phyloP scores from a whole-genome alignment of 2,113 vertebrate species.

The Mus spicilegus region DNA sequence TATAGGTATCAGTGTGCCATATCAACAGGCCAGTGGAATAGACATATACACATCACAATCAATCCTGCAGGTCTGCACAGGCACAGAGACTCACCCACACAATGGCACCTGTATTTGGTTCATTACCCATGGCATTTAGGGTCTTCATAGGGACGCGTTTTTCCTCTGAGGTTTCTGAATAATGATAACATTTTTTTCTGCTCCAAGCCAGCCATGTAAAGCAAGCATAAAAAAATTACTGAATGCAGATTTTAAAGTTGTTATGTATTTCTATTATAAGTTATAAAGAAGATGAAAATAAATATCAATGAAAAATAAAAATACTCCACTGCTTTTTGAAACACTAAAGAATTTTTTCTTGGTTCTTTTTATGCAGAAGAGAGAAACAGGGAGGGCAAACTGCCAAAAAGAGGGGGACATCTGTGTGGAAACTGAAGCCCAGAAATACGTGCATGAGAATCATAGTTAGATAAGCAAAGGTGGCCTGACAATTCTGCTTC shows the following conservation, averaged over 20 bases:
- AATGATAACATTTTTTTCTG: neutral
- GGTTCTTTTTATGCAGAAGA: neutral
- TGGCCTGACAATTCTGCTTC: slow-evolving; percentile 43
- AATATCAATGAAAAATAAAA: neutral
- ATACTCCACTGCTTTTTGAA: neutral
- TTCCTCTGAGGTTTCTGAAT: neutral
- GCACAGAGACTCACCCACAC: neutral
- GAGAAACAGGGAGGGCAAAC: neutral
- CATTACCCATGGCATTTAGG: neutral
- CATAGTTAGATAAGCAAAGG: slow-evolving; percentile 47
- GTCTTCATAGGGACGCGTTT: neutral
- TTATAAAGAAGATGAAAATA: slow-evolving; percentile 48
- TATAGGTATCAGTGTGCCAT: neutral
- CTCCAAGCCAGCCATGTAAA: neutral
- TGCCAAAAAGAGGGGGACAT: slow-evolving; percentile 18
- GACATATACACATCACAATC: neutral
- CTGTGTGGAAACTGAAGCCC: slow-evolving; percentile 26
- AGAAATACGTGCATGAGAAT: slow-evolving; percentile 3
- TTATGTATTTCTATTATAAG: slow-evolving; percentile 24
- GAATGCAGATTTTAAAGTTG: slow-evolving; percentile 24
- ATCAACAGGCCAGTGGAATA: neutral
- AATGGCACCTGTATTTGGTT: neutral
- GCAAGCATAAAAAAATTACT: neutral
- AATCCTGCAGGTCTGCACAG: neutral
- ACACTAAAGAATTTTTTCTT: neutral